These are phyloP conservation scores for Xanthia togata DNA, from an alignment of 2,888 invertebrate genomes.

Conservation along the genomic window DNA sequence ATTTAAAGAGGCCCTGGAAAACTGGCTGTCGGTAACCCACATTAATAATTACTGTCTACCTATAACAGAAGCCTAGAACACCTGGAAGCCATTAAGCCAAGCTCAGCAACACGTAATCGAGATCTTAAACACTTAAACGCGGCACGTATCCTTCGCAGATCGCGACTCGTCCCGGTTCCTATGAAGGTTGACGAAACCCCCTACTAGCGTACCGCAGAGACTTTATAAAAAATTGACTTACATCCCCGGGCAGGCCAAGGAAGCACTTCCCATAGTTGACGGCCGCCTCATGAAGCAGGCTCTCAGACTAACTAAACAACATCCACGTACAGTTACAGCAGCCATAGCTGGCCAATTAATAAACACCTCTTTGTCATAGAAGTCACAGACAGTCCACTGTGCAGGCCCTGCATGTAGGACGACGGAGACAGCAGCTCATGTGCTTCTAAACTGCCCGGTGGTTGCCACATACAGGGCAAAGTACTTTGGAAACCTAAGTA, in stretches of 20 bases:
- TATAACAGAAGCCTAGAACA: neutral
- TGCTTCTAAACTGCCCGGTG: neutral
- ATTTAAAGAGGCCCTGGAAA: too few species aligned
- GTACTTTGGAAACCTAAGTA: neutral
- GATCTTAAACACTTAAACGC: constrained; percentile 77
- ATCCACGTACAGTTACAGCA: neutral
- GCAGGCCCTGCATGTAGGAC: neutral
- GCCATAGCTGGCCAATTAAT: too few species aligned
- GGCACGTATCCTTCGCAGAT: constrained; percentile 75
- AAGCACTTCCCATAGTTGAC: neutral
- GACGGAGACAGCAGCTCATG: neutral
- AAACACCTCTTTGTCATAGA: neutral
- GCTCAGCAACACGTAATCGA: constrained; percentile 71
- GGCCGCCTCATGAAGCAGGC: neutral
- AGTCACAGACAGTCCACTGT: neutral
- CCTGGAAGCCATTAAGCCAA: constrained; percentile 42
- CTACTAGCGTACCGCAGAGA: constrained; percentile 25
- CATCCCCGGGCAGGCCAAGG: neutral
- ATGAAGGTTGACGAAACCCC: constrained; percentile 34
- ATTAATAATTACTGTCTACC: neutral
- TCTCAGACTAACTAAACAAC: neutral
- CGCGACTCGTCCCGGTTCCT: constrained; percentile 66
- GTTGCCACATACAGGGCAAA: neutral
- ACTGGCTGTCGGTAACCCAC: too few species aligned
- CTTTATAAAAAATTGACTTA: neutral